Conservation (phyloP, 2,113 vertebrate species). For the Coreoperca whiteheadi region DNA sequence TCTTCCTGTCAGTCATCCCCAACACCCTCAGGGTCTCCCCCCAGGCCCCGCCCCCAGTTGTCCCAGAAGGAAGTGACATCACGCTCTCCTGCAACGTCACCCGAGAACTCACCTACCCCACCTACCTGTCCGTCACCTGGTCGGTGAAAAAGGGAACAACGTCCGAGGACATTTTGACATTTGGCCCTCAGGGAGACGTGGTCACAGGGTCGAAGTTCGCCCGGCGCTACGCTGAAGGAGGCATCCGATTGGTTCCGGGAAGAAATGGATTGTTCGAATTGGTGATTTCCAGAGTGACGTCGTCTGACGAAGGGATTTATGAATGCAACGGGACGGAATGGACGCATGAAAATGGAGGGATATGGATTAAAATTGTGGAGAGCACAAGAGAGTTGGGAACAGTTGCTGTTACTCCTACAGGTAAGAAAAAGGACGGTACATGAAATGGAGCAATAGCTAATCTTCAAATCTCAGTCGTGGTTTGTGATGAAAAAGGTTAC, state of each 20-base stretch:
- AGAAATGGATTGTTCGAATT: conserved; percentile 84
- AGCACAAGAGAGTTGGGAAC: conserved; percentile 86
- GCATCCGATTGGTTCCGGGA: conserved; percentile 86
- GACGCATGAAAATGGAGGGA: conserved; percentile 85
- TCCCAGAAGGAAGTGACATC: conserved; percentile 89
- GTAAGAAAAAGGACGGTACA: conserved; percentile 75
- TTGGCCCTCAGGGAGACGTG: conserved; percentile 88
- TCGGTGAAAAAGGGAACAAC: conserved; percentile 78
- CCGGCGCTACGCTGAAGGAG: conserved; percentile 86
- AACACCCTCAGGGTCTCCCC: conserved; percentile 87
- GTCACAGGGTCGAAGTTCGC: conserved; percentile 77
- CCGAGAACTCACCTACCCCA: conserved; percentile 82
- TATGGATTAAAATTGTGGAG: conserved; percentile 91
- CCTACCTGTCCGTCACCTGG: conserved; percentile 92
- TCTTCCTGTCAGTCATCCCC: conserved; percentile 83
- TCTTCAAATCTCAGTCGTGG: not conserved
- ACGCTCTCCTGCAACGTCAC: conserved; percentile 87
- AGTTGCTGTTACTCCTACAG: conserved; percentile 85
- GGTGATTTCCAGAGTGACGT: conserved; percentile 82
- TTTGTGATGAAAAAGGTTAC: conserved; percentile 3
- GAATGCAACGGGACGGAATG: conserved; percentile 90
- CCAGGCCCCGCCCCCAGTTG: conserved; percentile 60
- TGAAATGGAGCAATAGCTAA: conserved; percentile 13
- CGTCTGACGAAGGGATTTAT: conserved; percentile 86
- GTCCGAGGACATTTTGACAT: conserved; percentile 84